phyloP scores from a whole-genome alignment of 2,888 invertebrate genomes.

The Lucinisca nassula region DNA sequence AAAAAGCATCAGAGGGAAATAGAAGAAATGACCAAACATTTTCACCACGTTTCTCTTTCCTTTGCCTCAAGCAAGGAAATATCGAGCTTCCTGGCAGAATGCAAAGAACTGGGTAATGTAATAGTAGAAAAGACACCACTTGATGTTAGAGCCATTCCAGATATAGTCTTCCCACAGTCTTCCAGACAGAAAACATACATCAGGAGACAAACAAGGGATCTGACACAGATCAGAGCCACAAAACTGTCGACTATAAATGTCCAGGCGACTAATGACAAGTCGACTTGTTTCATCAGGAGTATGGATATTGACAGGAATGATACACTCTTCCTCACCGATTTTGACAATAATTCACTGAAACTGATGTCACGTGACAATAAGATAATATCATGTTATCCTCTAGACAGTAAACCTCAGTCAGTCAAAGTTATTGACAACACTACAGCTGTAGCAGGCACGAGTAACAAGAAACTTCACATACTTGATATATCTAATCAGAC shows the following conservation, averaged over 20 bases:
- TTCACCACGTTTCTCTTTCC: no score
- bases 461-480: neutral
- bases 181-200: no score
- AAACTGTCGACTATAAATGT: neutral
- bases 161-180: no score
- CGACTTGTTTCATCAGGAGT: neutral
- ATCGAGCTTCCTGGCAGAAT: no score
- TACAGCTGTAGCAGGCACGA: neutral
- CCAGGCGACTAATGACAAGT: neutral
- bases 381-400: neutral
- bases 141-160: no score
- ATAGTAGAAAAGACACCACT: no score
- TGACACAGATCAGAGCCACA: no score
- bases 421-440: neutral
- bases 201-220: no score
- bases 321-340: neutral
- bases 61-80: no score
- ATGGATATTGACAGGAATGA: neutral
- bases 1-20: no score
- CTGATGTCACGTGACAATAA: neutral
- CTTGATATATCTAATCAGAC: neutral
- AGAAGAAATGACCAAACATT: no score
- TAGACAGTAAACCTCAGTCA: neutral
- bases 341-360: neutral
- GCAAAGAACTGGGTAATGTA: no score